Percentiles rank a stretch among this genome's conserved stretches.
Conservation (phyloP, 2,113 vertebrate genomes). For the Burhinus bistriatus region DNA sequence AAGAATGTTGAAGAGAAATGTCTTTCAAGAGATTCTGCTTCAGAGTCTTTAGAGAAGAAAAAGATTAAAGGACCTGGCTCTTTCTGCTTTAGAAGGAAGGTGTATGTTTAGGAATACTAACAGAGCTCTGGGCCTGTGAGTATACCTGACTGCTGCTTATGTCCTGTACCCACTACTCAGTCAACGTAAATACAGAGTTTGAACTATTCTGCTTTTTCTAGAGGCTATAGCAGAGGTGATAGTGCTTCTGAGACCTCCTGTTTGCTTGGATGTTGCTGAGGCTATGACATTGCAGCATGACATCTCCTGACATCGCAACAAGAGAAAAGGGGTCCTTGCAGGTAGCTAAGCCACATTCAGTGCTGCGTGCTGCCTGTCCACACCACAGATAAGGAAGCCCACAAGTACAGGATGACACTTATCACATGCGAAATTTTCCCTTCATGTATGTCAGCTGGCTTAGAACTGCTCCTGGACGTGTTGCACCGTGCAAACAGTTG, state of each 20-base stretch:
- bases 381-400: not conserved
- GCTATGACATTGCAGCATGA: not conserved
- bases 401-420: too few relatives aligned
- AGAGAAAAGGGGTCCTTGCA: not conserved
- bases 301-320: accelerated
- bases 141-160: not conserved
- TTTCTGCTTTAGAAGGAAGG: not conserved
- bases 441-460: not conserved
- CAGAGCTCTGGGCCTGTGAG: not conserved
- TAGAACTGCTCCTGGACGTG: not conserved
- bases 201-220: not conserved
- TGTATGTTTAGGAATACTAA: not conserved
- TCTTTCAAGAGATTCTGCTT: not conserved
- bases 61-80: not conserved
- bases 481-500: not conserved
- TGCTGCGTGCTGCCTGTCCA: not conserved
- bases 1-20: not conserved
- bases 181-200: not conserved
- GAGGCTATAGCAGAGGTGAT: not conserved
- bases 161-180: not conserved
- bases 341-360: not conserved
- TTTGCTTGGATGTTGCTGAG: not conserved
- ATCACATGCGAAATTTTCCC: not conserved
- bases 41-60: not conserved
- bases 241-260: not conserved